These are phyloP conservation scores for Arge pagana DNA, from an alignment of 2,888 invertebrate genomes.

Conservation along the genomic window DNA sequence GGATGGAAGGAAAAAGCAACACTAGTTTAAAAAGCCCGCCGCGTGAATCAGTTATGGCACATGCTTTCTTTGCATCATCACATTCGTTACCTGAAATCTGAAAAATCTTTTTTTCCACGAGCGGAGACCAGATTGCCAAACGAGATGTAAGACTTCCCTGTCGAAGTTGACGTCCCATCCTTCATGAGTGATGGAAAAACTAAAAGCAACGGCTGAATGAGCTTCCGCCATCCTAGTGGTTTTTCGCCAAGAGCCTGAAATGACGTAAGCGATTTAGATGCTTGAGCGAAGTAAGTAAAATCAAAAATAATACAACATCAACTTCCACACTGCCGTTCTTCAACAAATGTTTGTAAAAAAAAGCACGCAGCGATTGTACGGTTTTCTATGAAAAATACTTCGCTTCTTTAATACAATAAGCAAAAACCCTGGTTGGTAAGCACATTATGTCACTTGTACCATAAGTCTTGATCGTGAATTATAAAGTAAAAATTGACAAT, in stretches of 20 bases:
- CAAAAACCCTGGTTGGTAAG: too few species aligned
- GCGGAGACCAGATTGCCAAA: slow-evolving; percentile 92
- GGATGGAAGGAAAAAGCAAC: slow-evolving; percentile 50
- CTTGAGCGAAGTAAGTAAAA: too few species aligned
- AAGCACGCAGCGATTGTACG: too few species aligned
- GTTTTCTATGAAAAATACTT: too few species aligned
- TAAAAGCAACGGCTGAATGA: slow-evolving; percentile 96
- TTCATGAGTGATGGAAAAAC: slow-evolving; percentile 96
- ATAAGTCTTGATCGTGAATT: too few species aligned
- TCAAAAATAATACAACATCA: too few species aligned
- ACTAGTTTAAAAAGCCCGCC: not conserved
- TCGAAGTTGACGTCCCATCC: slow-evolving; percentile 98
- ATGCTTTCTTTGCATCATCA: not conserved
- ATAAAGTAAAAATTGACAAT: too few species aligned
- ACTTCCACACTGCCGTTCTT: too few species aligned
- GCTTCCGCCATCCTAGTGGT: slow-evolving; percentile 88
- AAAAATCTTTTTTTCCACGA: slow-evolving; percentile 95
- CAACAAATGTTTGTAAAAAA: too few species aligned
- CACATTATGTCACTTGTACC: too few species aligned
- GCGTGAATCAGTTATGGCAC: not conserved
- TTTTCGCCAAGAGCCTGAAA: slow-evolving; percentile 3
- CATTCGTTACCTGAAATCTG: slow-evolving; percentile 79
- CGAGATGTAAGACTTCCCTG: slow-evolving; percentile 90
- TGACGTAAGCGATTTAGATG: too few species aligned
- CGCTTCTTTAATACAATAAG: too few species aligned